Evolutionary conservation across 2,113 vertebrate species (phyloP), one percentile per base, ranked within the genome.

Genomic region (Poicephalus meyeri): DNA sequence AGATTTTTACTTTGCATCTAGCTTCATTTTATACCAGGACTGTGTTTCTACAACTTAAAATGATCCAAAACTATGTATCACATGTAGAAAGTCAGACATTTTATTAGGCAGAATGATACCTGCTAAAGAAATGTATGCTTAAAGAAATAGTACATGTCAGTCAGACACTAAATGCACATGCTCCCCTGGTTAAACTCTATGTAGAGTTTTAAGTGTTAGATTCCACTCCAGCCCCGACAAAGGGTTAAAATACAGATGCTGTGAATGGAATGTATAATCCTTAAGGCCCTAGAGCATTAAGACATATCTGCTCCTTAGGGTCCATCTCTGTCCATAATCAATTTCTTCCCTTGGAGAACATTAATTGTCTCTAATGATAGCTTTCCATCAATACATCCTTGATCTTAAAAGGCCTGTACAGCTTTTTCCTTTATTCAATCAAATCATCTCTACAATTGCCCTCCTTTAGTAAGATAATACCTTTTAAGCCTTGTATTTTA

Each of bases 351-450:
- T 98, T 97, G 98, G 97, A 98, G 97, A 97, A 97, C 98, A 98
- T 99, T 99, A 99, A 99, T 99, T 99, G 98, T 98, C 97, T 98
- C 98, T 99, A 99, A 99, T 99, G 98, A 99, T 98, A 99, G 98
- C 98, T 98, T 99, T 99, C 99, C 98, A 98, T 99, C 99, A 99
- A 99, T 98, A 98, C 98, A 98, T 98, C 98, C 98, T 99, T 99
- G 98, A 99, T 98, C 98, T 98, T 98, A 98, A 99, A 99, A 99
- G 98, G 98, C 96, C 98, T 98, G 97, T 98, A 97, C 97, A 98
- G 97, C 97, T 97, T 97, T 98, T 98, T 96, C 97, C 97, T 99
- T 99, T 99, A 99, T 99, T 99, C 98, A 98, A 98, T 99, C 98
- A 99, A 99, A 99, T 99, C 98, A 98, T 98, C 98, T 98, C 98